Evolutionary conservation across 2,797 vertebrate species (phyloP).

Genomic region (Todus mexicanus): DNA sequence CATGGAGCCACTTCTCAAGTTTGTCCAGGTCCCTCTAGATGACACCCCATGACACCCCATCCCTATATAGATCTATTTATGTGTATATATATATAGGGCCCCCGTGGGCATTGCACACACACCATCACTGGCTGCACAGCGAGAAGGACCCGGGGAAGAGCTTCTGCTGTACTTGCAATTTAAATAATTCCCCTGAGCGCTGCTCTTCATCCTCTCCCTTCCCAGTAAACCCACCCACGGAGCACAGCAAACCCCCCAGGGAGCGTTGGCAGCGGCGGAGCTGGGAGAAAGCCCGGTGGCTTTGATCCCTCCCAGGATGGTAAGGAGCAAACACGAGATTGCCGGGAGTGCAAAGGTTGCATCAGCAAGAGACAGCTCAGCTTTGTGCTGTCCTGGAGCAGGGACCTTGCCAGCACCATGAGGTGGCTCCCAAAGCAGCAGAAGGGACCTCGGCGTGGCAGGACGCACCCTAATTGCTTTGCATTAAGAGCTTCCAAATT

Average conservation of each 20-base stretch:
- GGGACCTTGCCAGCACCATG: rapidly evolving
- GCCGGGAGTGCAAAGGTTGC: background rate
- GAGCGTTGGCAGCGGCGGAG: rapidly evolving
- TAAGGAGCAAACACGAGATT: background rate
- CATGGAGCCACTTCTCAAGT: too few species aligned
- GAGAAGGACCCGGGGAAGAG: rapidly evolving
- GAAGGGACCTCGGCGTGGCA: background rate
- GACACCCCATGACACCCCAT: too few species aligned
- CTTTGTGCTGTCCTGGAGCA: background rate
- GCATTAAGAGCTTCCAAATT: background rate
- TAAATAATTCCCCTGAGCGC: background rate
- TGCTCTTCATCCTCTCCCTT: background rate
- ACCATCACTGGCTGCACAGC: rapidly evolving
- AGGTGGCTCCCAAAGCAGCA: background rate
- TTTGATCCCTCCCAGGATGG: background rate
- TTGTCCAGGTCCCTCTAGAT: too few species aligned
- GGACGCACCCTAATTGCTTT: background rate
- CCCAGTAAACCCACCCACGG: rapidly evolving
- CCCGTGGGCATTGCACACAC: rapidly evolving
- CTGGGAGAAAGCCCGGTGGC: background rate
- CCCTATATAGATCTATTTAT: too few species aligned
- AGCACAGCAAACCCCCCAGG: rapidly evolving
- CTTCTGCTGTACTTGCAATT: background rate
- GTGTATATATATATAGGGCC: too few species aligned
- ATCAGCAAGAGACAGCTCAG: background rate